phyloP scores from a whole-genome alignment of 2,888 invertebrate genomes.

The Napeogenes sylphis region DNA sequence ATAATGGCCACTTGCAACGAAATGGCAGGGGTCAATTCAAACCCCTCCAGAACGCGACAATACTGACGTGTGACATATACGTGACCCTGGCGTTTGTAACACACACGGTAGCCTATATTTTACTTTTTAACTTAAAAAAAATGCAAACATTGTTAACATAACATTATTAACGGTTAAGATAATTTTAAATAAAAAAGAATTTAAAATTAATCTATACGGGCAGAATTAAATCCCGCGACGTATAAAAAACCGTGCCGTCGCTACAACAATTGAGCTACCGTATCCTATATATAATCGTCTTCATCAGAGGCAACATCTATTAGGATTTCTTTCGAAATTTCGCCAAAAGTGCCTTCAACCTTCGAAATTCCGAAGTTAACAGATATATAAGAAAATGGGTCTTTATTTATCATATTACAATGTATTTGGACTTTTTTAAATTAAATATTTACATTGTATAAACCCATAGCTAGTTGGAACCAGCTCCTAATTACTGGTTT shows the following conservation, averaged over 20 bases:
- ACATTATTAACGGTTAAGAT: not conserved
- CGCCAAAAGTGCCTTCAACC: not conserved
- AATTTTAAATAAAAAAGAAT: too few species aligned
- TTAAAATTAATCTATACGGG: too few species aligned
- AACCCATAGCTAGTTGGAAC: not conserved
- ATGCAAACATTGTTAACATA: not conserved
- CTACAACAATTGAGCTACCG: too few species aligned
- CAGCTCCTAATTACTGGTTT: not conserved
- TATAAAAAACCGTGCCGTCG: too few species aligned
- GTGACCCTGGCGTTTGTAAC: slow-evolving; percentile 44
- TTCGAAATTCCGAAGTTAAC: not conserved
- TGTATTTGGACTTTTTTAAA: not conserved
- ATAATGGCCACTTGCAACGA: slow-evolving; percentile 58
- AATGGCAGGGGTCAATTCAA: slow-evolving; percentile 54
- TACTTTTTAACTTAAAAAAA: not conserved
- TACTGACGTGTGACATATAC: slow-evolving; percentile 73
- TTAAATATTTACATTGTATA: not conserved
- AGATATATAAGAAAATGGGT: not conserved
- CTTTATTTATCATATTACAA: not conserved
- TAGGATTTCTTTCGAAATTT: too few species aligned
- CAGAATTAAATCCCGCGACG: too few species aligned
- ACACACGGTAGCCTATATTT: slow-evolving; percentile 32
- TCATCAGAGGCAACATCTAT: too few species aligned
- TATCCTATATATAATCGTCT: too few species aligned
- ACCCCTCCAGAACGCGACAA: slow-evolving; percentile 70